Evolutionary conservation across 2,113 vertebrate species (phyloP).

Genomic region (Nestor notabilis): DNA sequence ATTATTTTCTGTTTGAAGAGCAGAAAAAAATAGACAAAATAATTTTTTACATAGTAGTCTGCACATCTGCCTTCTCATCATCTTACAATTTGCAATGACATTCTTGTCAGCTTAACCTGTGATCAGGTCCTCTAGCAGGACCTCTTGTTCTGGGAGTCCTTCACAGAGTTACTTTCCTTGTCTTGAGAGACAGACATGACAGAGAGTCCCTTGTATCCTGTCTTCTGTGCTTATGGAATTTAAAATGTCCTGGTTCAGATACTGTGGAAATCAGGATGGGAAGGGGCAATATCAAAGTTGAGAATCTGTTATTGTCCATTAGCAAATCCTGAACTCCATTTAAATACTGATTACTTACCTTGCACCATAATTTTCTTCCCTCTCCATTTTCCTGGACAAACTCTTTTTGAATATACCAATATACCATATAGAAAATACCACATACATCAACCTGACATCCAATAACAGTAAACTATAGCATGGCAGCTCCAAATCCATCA

Average conservation of each 20-base stretch:
- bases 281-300: neutral
- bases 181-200: neutral
- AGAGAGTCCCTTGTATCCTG: neutral
- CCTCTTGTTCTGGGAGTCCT: neutral
- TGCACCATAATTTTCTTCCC: neutral
- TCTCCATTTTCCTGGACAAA: neutral
- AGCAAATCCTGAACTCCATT: neutral
- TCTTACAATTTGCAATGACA: neutral
- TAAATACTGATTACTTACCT: neutral
- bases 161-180: neutral
- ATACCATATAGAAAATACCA: neutral
- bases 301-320: neutral
- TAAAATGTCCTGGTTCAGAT: neutral
- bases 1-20: neutral
- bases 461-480: neutral
- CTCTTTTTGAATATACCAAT: neutral
- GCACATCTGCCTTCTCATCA: neutral
- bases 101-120: neutral
- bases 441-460: neutral
- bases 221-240: neutral
- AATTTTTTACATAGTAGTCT: neutral
- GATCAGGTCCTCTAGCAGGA: neutral
- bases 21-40: neutral
- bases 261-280: neutral
- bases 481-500: constrained; percentile 13